A percentile compares a stretch with the other conserved stretches of the same genome.
phyloP scores from a whole-genome alignment of 2,888 invertebrate genomes.

The Pseudococcus viburni region DNA sequence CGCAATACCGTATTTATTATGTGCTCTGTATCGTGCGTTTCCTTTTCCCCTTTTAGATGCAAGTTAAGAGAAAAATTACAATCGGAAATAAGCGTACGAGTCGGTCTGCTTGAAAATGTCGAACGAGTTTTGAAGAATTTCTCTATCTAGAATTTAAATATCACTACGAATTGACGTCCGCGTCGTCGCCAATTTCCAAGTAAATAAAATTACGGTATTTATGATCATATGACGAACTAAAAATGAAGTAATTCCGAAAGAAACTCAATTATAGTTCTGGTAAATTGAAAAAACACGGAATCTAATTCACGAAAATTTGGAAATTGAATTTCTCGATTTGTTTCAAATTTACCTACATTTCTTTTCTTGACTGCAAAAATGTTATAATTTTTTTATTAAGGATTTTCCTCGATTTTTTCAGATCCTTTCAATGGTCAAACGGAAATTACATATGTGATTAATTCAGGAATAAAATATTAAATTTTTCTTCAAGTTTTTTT shows the following conservation, averaged over 20 bases:
- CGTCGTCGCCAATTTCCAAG: neutral
- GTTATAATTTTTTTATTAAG: too few relatives aligned
- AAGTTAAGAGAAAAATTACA: conserved; percentile 3
- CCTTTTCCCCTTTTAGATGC: conserved; percentile 4
- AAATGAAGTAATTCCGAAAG: neutral
- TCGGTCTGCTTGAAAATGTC: conserved; percentile 13
- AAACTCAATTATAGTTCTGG: too few relatives aligned
- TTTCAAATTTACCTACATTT: too few relatives aligned
- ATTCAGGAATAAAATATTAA: too few relatives aligned
- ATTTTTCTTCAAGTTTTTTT: too few relatives aligned
- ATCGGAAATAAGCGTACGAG: conserved; percentile 23
- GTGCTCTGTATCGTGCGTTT: neutral
- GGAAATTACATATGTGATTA: too few relatives aligned
- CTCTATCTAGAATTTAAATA: neutral
- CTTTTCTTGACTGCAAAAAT: too few relatives aligned
- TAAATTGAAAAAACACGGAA: neutral
- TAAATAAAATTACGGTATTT: neutral
- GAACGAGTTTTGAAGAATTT: neutral
- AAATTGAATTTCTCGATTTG: too few relatives aligned
- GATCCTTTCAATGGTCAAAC: too few relatives aligned
- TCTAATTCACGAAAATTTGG: too few relatives aligned
- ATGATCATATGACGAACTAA: neutral
- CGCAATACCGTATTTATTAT: conserved; percentile 22
- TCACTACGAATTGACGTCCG: neutral
- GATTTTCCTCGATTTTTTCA: too few relatives aligned